Evolutionary conservation across 2,113 vertebrate genomes (phyloP), one percentile per base, ranked within the genome.

Genomic region (Dromiciops gliroides): DNA sequence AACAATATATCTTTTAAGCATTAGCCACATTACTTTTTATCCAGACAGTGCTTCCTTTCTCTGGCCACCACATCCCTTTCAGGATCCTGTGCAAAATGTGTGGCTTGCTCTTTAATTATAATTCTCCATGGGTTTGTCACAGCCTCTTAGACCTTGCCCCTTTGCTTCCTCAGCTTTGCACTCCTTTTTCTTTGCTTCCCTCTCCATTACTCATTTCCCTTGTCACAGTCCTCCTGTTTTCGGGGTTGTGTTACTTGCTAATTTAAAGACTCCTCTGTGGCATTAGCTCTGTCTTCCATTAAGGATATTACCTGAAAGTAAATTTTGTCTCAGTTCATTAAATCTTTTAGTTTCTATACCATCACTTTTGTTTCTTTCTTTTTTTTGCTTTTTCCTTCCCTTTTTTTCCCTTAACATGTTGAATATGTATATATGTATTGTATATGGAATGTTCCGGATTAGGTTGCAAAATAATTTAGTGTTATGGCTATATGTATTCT

Each of bases 91-190:
- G 95, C 95, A 92, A 96, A 96, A 94, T 89, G 49, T 89, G 91
- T 95, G 93, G 48, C 91, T 92, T 91, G 97, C 91, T 96, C 93
- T 97, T 96, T 97, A 96, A 96, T 97, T 95, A 88, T 89, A 83
- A 4, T 90, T 75, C 91, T 94, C 94, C 28, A 0, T 48, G 91
- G 94, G 51, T 90, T 60, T 96, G 53, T 92, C 94, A 50, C 14
- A 95, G 89, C 92, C 37, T 19, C 92, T 91, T 50, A 92, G 89
- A 24, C 48, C 92, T n/a, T 88, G 67, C 53, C 67, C 93, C 51
- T 94, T 93, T 24, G 50, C 7, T n/a, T 94, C n/a, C 2, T n/a
- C 92, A 96, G 95, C 51, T 16, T 95, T 96, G 91, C 0, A 1
- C 10, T 92, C 90, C 16, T 60, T 92, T 97, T 48, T 90, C 51